Evolutionary conservation across 2,797 vertebrate species (phyloP).

Genomic region (Rhinogobio ventralis): DNA sequence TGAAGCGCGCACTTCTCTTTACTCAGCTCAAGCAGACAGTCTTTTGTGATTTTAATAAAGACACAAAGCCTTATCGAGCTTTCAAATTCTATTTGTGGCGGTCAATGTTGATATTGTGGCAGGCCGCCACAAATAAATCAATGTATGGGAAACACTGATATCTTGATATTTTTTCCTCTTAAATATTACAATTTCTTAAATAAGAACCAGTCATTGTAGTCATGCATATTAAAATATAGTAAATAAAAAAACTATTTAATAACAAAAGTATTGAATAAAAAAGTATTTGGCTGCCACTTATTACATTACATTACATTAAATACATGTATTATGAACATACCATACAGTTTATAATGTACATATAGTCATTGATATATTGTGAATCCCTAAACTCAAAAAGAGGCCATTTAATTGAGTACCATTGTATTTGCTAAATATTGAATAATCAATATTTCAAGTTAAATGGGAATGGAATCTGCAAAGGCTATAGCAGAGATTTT

Average conservation of each 20-base stretch:
- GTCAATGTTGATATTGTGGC: too few relatives aligned
- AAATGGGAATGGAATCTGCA: neutral
- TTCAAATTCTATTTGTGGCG: too few relatives aligned
- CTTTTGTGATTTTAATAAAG: too few relatives aligned
- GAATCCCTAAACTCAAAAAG: neutral
- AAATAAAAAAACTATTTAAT: neutral
- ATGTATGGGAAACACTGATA: too few relatives aligned
- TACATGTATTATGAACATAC: neutral
- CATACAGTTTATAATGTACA: neutral
- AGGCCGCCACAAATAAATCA: too few relatives aligned
- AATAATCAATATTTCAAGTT: neutral
- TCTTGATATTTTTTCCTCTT: too few relatives aligned
- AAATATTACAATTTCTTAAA: neutral
- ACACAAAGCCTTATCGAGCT: too few relatives aligned
- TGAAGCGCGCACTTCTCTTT: too few relatives aligned
- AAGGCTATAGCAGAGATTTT: neutral
- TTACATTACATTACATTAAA: neutral
- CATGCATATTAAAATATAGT: neutral
- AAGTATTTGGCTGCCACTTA: neutral
- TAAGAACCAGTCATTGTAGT: neutral
- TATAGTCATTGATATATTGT: neutral
- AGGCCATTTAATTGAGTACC: too few relatives aligned
- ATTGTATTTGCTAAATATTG: neutral
- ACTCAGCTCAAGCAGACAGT: too few relatives aligned
- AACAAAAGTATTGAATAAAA: too few relatives aligned